Conservation (phyloP, 2,113 vertebrate genomes). For the Chaetorhynchus papuensis region DNA sequence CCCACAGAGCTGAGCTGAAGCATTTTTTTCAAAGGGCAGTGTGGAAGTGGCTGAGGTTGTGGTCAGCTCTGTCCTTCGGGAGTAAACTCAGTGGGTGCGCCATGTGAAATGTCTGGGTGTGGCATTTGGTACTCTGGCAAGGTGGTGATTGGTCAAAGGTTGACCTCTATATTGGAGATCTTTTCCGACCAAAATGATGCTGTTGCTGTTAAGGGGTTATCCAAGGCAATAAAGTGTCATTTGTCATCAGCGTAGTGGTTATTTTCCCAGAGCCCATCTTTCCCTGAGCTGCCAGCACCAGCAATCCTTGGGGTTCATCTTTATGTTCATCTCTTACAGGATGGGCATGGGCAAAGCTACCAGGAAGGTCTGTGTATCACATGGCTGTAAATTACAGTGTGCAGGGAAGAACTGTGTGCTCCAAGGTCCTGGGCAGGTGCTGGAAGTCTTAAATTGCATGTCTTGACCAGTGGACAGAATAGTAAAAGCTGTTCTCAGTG, state of each 20-base stretch:
- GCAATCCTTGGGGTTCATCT: neutral
- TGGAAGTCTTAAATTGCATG: neutral
- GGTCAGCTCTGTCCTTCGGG: neutral
- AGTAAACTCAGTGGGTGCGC: neutral
- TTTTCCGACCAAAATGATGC: neutral
- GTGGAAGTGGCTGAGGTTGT: neutral
- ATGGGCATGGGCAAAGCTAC: neutral
- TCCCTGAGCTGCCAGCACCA: neutral
- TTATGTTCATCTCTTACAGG: neutral
- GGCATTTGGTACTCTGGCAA: neutral
- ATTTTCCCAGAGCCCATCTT: neutral
- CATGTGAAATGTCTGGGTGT: neutral
- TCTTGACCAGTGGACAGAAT: neutral
- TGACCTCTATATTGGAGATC: neutral
- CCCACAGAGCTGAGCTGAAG: neutral
- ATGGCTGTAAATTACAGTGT: neutral
- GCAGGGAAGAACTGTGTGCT: neutral
- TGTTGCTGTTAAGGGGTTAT: neutral
- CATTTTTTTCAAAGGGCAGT: neutral
- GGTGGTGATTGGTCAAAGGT: neutral
- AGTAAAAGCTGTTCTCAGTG: neutral
- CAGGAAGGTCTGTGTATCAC: neutral
- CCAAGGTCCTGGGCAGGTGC: neutral
- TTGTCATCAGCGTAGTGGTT: neutral
- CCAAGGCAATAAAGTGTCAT: neutral